Base-by-base conservation (phyloP, 1,140 invertebrate species). In the Aphaenogaster rudis region DNA sequence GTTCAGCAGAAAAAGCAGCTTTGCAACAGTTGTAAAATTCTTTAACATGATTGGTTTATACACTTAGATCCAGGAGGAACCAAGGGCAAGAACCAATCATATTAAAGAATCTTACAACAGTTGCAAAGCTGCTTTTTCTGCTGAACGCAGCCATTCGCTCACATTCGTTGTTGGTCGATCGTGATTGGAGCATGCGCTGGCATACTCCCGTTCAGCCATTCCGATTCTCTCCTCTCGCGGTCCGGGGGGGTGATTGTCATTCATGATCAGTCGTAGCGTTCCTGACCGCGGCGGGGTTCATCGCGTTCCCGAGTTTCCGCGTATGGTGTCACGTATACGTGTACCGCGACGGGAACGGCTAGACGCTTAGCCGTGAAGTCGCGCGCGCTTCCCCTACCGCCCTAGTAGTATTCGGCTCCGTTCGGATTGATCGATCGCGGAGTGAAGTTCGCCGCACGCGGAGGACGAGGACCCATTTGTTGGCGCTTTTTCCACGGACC, bases 241-340 rank as follows among this genome's bases (percentile, higher is more conserved):
- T 69, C 33, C 77, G 36, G 52, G 42, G 76, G 39, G 71, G 63
- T 85, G 86, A 91, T 84, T 76, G 86, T 90, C 64, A 81, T 67
- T 69, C 89, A 84, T 85, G 85, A 92, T 88, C 88, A 92, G 86
- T 92, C 86, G 45, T 48, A 88, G 52, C 88, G 88, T 88, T 78
- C 80, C 0, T 9, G 59, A 52, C 13, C 13, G 66, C 21, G 42
- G 13, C 28, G 42, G 1, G 8, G 28, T 78, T 45, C 2, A 17
- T n/a, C 76, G 42, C 15, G 13, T 21, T 13, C 11, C 42, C 11
- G 57, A 45, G 52, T 76, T 72, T 79, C 5, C 13, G 45, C 61
- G 50, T 61, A 45, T 42, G 15, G 36, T 77, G 64, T 86, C 45
- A 8, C 6, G 50, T 77, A 71, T 21, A 15, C 9, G 42, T 4